phyloP scores from a whole-genome alignment of 2,113 vertebrate species.

The Baryphthengus martii region DNA sequence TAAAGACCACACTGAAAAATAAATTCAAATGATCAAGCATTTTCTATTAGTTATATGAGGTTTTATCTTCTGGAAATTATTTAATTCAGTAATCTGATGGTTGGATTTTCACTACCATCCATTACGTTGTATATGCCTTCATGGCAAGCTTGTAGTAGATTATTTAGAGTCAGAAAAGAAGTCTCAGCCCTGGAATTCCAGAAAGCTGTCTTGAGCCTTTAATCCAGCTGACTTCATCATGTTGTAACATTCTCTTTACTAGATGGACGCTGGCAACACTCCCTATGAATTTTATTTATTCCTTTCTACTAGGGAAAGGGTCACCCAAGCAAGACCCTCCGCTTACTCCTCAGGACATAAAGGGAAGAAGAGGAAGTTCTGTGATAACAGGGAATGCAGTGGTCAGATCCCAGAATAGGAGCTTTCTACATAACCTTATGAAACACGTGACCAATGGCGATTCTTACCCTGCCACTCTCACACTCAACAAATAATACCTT shows the following conservation, averaged over 20 bases:
- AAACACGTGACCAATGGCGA: background rate
- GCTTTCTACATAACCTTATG: background rate
- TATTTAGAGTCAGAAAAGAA: background rate
- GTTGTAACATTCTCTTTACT: background rate
- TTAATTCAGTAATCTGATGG: background rate
- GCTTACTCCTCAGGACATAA: background rate
- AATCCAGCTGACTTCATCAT: background rate
- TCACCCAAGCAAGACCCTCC: background rate
- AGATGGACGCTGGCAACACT: background rate
- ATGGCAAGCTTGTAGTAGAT: background rate
- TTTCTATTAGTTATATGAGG: background rate
- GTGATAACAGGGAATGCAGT: background rate
- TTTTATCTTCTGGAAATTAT: background rate
- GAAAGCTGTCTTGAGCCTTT: slow-evolving; percentile 14
- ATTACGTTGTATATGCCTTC: background rate
- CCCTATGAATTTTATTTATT: background rate
- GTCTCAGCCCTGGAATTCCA: background rate
- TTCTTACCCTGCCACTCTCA: background rate
- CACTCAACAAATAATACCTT: background rate
- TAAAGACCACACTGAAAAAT: background rate
- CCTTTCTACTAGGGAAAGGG: background rate
- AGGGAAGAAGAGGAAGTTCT: background rate
- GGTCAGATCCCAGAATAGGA: background rate
- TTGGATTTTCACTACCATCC: background rate
- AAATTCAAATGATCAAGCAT: background rate